Evolutionary conservation across 1,140 invertebrate genomes (phyloP), one percentile per base, ranked within the genome.

Genomic region (Drosophila elegans): DNA sequence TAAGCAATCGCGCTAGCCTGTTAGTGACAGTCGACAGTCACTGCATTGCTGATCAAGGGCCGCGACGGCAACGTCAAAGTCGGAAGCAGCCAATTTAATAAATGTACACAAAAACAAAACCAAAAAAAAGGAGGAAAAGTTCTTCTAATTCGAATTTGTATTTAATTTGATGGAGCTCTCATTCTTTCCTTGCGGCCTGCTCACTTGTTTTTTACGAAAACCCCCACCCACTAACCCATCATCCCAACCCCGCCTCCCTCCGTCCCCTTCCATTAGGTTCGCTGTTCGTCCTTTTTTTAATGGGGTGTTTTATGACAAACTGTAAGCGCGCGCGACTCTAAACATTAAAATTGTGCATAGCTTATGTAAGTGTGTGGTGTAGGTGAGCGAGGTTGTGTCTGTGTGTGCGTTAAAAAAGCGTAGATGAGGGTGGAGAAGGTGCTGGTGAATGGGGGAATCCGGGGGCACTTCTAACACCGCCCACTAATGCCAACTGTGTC

Each of bases 281-380:
- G 49, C 60, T 66, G 66, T 61, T 71, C 78, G 52, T 46, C 45
- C 54, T 78, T 78, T 84, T 84, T 86, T 90, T 90, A 90, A 90
- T 90, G 86, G 86, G 86, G 86, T 90, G 86, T 86, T 90, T 90
- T 90, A 90, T 90, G 86, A 90, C 86, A 90, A 90, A 90, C 79
- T 88, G 88, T 88, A 82, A 83, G 67, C 83, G 77, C 72, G 80
- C 59, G 83, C 79, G 71, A 82, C 60, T 76, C 69, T 72, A 68
- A 69, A 73, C 83, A 83, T 83, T 76, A 77, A 85, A 78, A 85
- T 81, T 81, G 81, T 85, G 86, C 78, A 85, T 78, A 78, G 57
- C 46, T 27, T 59, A 36, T 51, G 51, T 57, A 36, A 38, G 48
- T 52, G 48, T 75, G 51, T 38, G 53, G 52, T 66, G 48, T 64